Evolutionary conservation across 2,113 vertebrate genomes (phyloP).

Genomic region (Rafetus swinhoei): DNA sequence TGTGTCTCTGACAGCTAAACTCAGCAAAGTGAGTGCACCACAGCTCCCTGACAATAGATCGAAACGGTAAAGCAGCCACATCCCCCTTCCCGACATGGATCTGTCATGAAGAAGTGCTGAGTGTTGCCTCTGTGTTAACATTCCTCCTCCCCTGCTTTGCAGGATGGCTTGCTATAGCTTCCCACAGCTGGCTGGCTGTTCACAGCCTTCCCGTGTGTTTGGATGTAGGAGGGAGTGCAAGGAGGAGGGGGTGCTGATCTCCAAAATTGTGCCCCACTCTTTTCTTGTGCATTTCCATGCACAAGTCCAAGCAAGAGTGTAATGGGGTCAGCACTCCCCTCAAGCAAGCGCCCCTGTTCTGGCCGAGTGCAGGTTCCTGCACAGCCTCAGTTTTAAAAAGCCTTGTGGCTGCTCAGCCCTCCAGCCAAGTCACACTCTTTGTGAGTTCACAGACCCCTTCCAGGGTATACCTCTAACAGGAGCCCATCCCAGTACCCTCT

Average conservation of each 20-base stretch:
- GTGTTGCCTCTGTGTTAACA: not conserved
- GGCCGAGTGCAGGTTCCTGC: too few relatives aligned
- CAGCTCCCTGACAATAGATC: not conserved
- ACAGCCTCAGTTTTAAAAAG: too few relatives aligned
- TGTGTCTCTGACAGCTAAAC: not conserved
- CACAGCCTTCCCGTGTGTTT: not conserved
- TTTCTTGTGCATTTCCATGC: not conserved
- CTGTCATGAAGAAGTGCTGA: not conserved
- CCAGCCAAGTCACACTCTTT: too few relatives aligned
- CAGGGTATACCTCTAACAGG: too few relatives aligned
- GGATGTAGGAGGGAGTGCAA: not conserved
- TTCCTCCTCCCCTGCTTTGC: not conserved
- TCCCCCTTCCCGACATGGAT: not conserved
- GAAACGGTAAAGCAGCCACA: not conserved
- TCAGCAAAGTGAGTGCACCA: not conserved
- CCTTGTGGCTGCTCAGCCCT: too few relatives aligned
- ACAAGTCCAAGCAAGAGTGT: not conserved
- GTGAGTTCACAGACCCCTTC: too few relatives aligned
- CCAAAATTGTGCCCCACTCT: not conserved
- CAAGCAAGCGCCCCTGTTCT: too few relatives aligned
- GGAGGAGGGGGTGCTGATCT: not conserved
- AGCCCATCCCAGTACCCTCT: too few relatives aligned
- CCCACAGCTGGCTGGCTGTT: not conserved
- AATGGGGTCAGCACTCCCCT: too few relatives aligned
- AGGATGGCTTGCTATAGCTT: accelerated